phyloP scores from a whole-genome alignment of 2,888 invertebrate species.

The Frankliniella fusca region DNA sequence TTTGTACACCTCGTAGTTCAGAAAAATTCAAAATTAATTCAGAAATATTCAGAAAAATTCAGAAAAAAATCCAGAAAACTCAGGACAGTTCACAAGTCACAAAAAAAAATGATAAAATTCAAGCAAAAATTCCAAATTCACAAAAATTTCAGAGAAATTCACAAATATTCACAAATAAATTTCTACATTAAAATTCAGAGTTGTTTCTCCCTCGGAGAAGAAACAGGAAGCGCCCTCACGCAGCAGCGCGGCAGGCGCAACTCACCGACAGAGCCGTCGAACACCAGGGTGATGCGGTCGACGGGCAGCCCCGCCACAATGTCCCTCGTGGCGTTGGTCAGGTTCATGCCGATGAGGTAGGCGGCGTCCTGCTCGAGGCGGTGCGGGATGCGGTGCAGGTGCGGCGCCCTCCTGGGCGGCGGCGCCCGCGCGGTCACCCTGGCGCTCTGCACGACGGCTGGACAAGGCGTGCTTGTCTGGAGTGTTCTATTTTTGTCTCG shows the following conservation, averaged over 20 bases:
- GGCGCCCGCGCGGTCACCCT: not conserved
- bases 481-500: not conserved
- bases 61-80: too few species aligned
- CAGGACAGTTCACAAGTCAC: too few species aligned
- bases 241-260: not conserved
- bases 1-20: too few species aligned
- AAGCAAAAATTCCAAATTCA: too few species aligned
- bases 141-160: too few species aligned
- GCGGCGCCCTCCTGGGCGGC: not conserved
- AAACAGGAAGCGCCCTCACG: not conserved
- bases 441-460: not conserved
- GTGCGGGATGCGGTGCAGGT: not conserved
- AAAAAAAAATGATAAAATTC: too few species aligned
- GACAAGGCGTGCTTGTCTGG: not conserved
- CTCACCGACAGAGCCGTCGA: not conserved
- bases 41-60: too few species aligned
- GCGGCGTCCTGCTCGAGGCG: not conserved
- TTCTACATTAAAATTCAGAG: too few species aligned
- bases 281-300: not conserved
- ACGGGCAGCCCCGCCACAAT: constrained; percentile 12
- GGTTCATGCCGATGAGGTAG: not conserved
- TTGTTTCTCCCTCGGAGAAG: too few species aligned
- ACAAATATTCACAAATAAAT: too few species aligned
- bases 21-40: too few species aligned
- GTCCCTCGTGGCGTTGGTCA: not conserved